These are phyloP conservation scores for Cinclus cinclus DNA, from an alignment of 2,113 vertebrate genomes.

Conservation along the genomic window DNA sequence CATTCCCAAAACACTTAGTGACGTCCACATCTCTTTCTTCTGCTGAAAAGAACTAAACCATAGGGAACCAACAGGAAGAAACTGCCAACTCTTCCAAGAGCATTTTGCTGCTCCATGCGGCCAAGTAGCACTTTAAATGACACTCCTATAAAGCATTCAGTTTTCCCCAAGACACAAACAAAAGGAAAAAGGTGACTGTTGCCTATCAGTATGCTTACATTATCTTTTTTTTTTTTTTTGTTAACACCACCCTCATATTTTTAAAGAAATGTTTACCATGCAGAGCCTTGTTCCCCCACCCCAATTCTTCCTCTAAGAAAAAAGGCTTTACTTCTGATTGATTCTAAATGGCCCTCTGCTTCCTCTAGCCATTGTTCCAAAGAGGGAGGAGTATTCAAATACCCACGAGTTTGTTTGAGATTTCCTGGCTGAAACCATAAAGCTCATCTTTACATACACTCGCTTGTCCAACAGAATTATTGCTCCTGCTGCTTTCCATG, in stretches of 20 bases:
- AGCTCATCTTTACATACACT: slow-evolving; percentile 29
- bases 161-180: neutral
- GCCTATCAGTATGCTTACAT: neutral
- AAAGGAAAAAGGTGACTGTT: neutral
- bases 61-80: neutral
- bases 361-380: slow-evolving; percentile 51
- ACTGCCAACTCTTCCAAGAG: neutral
- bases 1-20: neutral
- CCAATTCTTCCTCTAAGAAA: slow-evolving; percentile 50
- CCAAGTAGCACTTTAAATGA: neutral
- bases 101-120: neutral
- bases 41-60: neutral
- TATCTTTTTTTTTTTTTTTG: neutral
- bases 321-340: slow-evolving; percentile 17
- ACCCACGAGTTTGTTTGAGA: neutral
- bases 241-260: neutral
- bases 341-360: slow-evolving; percentile 45
- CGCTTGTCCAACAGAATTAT: neutral
- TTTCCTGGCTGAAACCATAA: slow-evolving; percentile 42
- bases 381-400: slow-evolving; percentile 52
- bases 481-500: slow-evolving; percentile 4
- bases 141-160: neutral
- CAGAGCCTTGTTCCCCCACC: neutral
- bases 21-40: neutral
- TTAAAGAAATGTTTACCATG: neutral